Evolutionary conservation across 2,797 vertebrate species (phyloP).

Genomic region (Chelidonichthys spinosus): DNA sequence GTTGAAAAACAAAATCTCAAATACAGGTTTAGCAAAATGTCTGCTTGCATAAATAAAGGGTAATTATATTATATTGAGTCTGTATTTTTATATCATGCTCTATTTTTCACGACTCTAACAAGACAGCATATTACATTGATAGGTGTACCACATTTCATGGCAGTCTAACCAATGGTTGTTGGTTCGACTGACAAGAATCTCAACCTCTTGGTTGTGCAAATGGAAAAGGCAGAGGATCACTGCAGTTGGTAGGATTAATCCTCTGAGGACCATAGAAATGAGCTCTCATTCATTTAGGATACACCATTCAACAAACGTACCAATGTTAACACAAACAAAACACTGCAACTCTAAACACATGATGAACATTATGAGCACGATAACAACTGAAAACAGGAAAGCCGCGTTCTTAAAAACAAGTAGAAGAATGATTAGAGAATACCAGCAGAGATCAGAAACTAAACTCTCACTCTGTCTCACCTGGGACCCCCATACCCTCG

Average conservation of each 20-base stretch:
- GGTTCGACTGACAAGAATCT: neutral
- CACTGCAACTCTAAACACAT: neutral
- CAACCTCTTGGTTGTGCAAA: neutral
- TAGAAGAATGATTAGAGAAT: constrained; percentile 45
- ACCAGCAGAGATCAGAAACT: constrained; percentile 59
- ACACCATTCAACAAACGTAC: neutral
- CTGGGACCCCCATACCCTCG: constrained; percentile 40
- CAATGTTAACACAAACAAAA: too few relatives aligned
- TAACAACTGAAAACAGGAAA: constrained; percentile 9
- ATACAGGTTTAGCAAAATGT: too few relatives aligned
- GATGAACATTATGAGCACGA: neutral
- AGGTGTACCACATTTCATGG: neutral
- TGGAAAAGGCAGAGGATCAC: neutral
- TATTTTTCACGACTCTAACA: too few relatives aligned
- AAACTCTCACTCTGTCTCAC: constrained; percentile 55
- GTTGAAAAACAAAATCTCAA: too few relatives aligned
- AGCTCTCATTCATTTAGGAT: neutral
- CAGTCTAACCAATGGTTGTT: neutral
- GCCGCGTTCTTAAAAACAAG: constrained; percentile 28
- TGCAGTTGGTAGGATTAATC: neutral
- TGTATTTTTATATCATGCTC: too few relatives aligned
- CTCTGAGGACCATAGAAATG: neutral
- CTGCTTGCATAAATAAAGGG: too few relatives aligned
- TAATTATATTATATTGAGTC: too few relatives aligned
- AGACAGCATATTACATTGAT: neutral